Evolutionary conservation across 2,797 vertebrate genomes (phyloP).

Genomic region (Siniperca obscura): DNA sequence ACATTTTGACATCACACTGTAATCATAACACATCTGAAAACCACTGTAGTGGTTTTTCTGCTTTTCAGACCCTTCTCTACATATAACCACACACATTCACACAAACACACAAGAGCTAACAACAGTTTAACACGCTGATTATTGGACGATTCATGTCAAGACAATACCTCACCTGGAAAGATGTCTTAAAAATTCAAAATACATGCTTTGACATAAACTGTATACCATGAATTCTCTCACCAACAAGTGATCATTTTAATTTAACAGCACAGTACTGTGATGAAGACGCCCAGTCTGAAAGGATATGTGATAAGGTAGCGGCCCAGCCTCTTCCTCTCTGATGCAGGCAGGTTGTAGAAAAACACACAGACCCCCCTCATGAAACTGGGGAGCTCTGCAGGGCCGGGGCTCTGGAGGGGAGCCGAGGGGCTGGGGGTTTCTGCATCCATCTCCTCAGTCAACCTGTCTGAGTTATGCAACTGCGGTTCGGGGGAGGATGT

Average conservation of each 20-base stretch:
- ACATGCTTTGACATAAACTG: not conserved
- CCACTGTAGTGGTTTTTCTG: not conserved
- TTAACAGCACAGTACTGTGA: not conserved
- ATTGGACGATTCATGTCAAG: not conserved
- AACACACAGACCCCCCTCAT: slow-evolving; percentile 85
- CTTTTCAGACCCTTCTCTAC: not conserved
- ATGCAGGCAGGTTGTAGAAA: slow-evolving; percentile 85
- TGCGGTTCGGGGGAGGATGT: slow-evolving; percentile 30
- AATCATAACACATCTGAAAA: not conserved
- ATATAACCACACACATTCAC: not conserved
- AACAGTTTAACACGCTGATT: not conserved
- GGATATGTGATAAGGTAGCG: slow-evolving; percentile 89
- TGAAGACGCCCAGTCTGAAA: slow-evolving; percentile 40
- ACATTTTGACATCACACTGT: not conserved
- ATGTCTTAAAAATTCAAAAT: not conserved
- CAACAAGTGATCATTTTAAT: not conserved
- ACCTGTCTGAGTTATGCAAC: not conserved
- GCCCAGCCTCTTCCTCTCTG: slow-evolving; percentile 82
- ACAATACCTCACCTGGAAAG: not conserved
- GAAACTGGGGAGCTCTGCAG: slow-evolving; percentile 75
- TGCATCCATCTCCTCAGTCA: not conserved
- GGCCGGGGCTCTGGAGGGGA: not conserved
- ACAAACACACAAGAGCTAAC: not conserved
- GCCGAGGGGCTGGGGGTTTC: slow-evolving; percentile 26
- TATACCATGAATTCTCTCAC: not conserved